Evolutionary conservation across 2,888 invertebrate genomes (phyloP).

Genomic region (Sepioteuthis lessoniana): DNA sequence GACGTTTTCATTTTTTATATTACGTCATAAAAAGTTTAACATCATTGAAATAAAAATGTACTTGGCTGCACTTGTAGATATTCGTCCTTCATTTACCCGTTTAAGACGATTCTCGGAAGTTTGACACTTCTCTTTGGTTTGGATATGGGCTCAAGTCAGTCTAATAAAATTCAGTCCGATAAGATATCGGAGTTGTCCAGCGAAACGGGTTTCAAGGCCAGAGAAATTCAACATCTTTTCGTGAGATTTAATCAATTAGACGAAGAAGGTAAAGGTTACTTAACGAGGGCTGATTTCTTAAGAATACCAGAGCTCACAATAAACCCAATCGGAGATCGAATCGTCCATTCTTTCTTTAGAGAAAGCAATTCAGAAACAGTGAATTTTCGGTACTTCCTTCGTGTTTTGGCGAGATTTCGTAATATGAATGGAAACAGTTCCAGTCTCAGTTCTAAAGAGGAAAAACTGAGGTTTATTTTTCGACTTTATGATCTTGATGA

Average conservation of each 20-base stretch:
- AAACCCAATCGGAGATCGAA: conserved; percentile 36
- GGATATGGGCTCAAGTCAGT: neutral
- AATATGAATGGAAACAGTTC: neutral
- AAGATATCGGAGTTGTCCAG: neutral
- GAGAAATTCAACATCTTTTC: neutral
- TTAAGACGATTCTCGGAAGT: too few relatives aligned
- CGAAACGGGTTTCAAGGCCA: neutral
- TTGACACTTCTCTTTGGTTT: too few relatives aligned
- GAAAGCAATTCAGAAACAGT: neutral
- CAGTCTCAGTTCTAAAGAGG: neutral
- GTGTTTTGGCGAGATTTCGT: conserved; percentile 24
- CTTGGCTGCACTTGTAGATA: too few relatives aligned
- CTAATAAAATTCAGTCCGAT: neutral
- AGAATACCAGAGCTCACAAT: neutral
- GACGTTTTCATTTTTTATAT: too few relatives aligned
- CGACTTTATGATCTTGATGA: conserved; percentile 11
- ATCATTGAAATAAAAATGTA: too few relatives aligned
- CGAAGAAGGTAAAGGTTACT: neutral
- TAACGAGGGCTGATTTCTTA: neutral
- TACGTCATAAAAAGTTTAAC: too few relatives aligned
- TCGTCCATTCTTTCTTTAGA: conserved; percentile 24
- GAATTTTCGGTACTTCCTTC: neutral
- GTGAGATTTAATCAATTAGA: neutral
- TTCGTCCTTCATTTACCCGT: too few relatives aligned
- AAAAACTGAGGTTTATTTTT: neutral